A percentile compares a stretch with the other conserved stretches of the same genome.
These are phyloP conservation scores for Pomacea canaliculata DNA, from an alignment of 2,888 invertebrate genomes.

Conservation along the genomic window DNA sequence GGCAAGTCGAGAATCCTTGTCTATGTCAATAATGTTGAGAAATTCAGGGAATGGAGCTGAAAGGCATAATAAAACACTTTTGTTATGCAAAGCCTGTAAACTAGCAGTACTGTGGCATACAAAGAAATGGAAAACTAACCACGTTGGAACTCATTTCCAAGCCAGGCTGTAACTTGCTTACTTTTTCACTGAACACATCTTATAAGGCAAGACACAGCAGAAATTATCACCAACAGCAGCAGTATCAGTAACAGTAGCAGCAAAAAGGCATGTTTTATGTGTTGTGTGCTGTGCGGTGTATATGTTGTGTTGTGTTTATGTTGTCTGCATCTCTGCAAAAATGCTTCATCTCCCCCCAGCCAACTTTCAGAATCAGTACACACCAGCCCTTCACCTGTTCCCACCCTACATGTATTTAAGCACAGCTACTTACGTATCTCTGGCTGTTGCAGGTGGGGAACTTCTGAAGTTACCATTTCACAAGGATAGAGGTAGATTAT, in stretches of 20 bases:
- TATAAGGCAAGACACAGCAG: no score
- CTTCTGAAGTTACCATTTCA: slow-evolving; percentile 30
- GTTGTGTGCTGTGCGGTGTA: no score
- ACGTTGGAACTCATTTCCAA: neutral
- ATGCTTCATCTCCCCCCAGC: no score
- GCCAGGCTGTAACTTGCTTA: neutral
- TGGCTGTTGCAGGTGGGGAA: slow-evolving; percentile 28
- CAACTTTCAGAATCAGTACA: no score
- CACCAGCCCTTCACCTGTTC: no score
- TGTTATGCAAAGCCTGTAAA: neutral
- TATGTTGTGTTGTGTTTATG: no score
- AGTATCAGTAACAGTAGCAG: no score
- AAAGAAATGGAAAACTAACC: neutral
- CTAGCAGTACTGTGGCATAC: neutral
- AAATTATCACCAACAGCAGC: no score
- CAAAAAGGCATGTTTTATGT: no score
- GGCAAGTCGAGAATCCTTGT: slow-evolving; percentile 40
- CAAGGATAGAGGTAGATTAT: slow-evolving; percentile 43
- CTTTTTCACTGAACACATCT: no score
- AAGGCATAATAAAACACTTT: slow-evolving; percentile 14
- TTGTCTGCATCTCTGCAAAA: no score
- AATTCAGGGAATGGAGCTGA: slow-evolving; percentile 42
- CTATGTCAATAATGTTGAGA: slow-evolving; percentile 35
- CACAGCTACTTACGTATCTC: slow-evolving; percentile 38
- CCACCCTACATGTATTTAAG: neutral